Percentiles rank a stretch among this genome's conserved stretches.
Conservation (phyloP, 2,888 invertebrate genomes). For the Brachyptera putata region DNA sequence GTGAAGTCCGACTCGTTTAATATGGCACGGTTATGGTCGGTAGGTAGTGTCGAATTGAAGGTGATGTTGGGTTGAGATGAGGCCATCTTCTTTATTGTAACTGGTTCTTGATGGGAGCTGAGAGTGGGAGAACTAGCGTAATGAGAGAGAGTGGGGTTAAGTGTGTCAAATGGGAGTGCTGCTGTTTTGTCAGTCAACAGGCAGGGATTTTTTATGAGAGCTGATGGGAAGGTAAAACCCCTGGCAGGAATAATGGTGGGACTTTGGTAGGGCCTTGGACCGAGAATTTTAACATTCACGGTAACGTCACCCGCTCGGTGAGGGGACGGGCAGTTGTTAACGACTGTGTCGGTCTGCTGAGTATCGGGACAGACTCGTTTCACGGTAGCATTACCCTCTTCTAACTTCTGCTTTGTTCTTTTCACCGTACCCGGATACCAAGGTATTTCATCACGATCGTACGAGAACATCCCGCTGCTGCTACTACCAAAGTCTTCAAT, state of each 20-base stretch:
- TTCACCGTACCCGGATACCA: slow-evolving; percentile 67
- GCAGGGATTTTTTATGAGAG: slow-evolving; percentile 2
- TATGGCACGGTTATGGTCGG: slow-evolving; percentile 54
- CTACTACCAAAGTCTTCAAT: slow-evolving; percentile 22
- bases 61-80: slow-evolving; percentile 33
- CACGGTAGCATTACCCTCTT: slow-evolving; percentile 51
- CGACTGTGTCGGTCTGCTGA: slow-evolving; percentile 35
- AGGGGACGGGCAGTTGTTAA: slow-evolving; percentile 38
- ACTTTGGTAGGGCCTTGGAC: slow-evolving; percentile 31
- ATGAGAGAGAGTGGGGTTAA: slow-evolving; percentile 43
- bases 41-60: not conserved
- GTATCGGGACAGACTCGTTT: slow-evolving; percentile 34
- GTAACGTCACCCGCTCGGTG: slow-evolving; percentile 10
- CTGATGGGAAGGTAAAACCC: slow-evolving; percentile 25
- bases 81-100: slow-evolving; percentile 32
- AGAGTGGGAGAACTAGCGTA: slow-evolving; percentile 42
- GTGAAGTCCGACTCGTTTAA: slow-evolving; percentile 50
- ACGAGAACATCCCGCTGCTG: slow-evolving; percentile 50
- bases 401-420: slow-evolving; percentile 64
- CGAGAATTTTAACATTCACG: slow-evolving; percentile 28
- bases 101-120: slow-evolving; percentile 38
- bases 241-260: slow-evolving; percentile 25
- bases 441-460: slow-evolving; percentile 58
- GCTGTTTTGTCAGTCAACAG: slow-evolving; percentile 7
- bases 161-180: slow-evolving; percentile 33